Evolutionary conservation across 1,140 invertebrate species (phyloP), one percentile per base, ranked within the genome.

Genomic region (Drosophila ironensis): DNA sequence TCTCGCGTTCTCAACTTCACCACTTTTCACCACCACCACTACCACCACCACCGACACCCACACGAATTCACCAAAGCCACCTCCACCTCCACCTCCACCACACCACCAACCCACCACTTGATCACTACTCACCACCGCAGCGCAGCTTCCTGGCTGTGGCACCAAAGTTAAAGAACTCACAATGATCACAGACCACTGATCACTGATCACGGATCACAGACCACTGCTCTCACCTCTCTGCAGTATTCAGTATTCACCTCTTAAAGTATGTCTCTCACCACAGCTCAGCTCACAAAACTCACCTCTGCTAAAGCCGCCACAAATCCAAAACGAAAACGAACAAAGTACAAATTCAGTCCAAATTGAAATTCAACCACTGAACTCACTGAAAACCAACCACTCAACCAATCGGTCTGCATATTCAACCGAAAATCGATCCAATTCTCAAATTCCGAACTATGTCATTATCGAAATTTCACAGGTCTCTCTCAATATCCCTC

Each of bases 381-480:
- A 66, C 51, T 46, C 64, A 69, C 63, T 61, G 42, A 80, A 72
- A 30, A 30, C 7, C 28, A 80, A 69, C 51, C 61, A 84, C 73
- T 53, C 51, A 71, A 72, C 47, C 53, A 74, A 59, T 46, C 45
- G 47, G 44, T 60, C 56, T 57, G 56, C 52, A 60, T 37, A 37
- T 66, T 48, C 33, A 42, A 67, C 47, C 53, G 17, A 48, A 75
- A 77, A 63, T 57, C 59, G 50, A 84, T 76, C 77, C 48, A 60
- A 61, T 46, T 54, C 47, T 63, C 35, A 48, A 64, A 72, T 72
- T 76, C 68, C 44, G 56, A 47, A 63, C 82, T 72, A 60, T 78
- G 53, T 48, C 78, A 88, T 89, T 89, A 89, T 89, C 87, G 87
- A 88, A 89, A 89, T 89, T 89, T 89, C 87, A 89, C 86, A 84